phyloP scores from a whole-genome alignment of 2,113 vertebrate species.

The Electrona antarctica region DNA sequence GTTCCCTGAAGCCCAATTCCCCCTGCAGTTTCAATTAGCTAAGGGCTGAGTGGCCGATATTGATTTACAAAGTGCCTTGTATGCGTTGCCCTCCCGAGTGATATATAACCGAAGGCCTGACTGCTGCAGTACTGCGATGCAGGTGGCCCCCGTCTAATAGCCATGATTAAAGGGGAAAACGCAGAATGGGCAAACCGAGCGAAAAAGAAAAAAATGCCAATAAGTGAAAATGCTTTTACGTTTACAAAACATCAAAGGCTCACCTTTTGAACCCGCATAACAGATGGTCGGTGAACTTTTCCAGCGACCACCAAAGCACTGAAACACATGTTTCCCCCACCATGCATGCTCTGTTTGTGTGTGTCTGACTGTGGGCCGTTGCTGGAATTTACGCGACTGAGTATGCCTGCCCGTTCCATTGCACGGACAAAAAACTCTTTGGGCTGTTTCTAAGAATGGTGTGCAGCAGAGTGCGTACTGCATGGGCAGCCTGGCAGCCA shows the following conservation, averaged over 20 bases:
- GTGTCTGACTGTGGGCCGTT: constrained; percentile 33
- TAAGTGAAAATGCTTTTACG: constrained; percentile 12
- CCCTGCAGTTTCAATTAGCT: constrained; percentile 66
- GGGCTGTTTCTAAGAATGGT: constrained; percentile 74
- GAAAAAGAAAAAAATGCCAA: constrained; percentile 5
- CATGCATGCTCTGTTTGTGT: not conserved
- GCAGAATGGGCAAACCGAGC: not conserved
- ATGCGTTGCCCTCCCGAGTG: constrained; percentile 12
- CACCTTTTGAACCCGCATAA: not conserved
- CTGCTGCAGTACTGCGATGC: constrained; percentile 6
- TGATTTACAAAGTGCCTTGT: constrained; percentile 62
- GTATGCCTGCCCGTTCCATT: constrained; percentile 42
- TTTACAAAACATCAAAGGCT: constrained; percentile 5
- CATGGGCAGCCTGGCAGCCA: constrained; percentile 58
- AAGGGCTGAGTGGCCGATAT: constrained; percentile 67
- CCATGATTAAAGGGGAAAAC: not conserved
- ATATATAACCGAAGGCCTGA: constrained; percentile 26
- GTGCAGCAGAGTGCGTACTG: constrained; percentile 30
- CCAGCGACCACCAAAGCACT: constrained; percentile 14
- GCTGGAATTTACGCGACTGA: constrained; percentile 66
- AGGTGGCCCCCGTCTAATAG: constrained; percentile 21
- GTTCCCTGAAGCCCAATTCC: constrained; percentile 35
- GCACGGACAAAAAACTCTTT: constrained; percentile 38
- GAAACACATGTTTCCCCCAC: not conserved
- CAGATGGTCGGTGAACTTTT: constrained; percentile 4